phyloP scores from a whole-genome alignment of 2,797 vertebrate genomes.

The Poeciliopsis gracilis region DNA sequence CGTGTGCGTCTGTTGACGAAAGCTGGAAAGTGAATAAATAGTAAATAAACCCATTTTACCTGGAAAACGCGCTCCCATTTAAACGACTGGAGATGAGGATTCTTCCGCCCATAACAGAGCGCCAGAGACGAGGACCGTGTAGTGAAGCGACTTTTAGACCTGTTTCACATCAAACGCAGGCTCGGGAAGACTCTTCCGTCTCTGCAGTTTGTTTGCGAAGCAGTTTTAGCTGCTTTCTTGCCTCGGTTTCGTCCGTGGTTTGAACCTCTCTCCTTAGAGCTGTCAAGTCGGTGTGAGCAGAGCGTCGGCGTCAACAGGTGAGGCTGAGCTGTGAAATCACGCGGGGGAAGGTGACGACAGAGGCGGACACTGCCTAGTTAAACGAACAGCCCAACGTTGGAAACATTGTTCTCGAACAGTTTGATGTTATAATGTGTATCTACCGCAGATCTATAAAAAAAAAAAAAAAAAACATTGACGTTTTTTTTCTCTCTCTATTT shows the following conservation, averaged over 20 bases:
- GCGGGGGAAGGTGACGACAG: slow-evolving; percentile 29
- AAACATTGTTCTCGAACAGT: background rate
- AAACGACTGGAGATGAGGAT: background rate
- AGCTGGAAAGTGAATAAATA: background rate
- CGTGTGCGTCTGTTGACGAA: background rate
- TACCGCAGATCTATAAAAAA: background rate
- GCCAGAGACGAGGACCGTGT: background rate
- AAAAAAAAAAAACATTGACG: too few relatives aligned
- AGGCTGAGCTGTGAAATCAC: slow-evolving; percentile 38
- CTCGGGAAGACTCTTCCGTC: fast-evolving
- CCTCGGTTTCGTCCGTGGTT: slow-evolving; percentile 20
- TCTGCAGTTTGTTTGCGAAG: background rate
- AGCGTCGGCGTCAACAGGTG: slow-evolving; percentile 69
- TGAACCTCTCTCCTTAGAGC: slow-evolving; percentile 1
- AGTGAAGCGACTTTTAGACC: background rate
- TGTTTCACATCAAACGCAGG: slow-evolving; percentile 41
- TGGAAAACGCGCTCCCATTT: slow-evolving; percentile 22
- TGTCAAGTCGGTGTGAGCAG: slow-evolving; percentile 28
- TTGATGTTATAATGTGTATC: background rate
- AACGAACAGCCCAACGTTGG: background rate
- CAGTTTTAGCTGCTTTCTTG: background rate
- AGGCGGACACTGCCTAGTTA: slow-evolving; percentile 27
- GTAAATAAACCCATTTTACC: slow-evolving; percentile 46
- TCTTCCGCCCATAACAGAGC: background rate
- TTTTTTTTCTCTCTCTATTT: background rate